Evolutionary conservation across 2,113 vertebrate genomes (phyloP), one percentile per base, ranked within the genome.

Genomic region (Anguilla rostrata): DNA sequence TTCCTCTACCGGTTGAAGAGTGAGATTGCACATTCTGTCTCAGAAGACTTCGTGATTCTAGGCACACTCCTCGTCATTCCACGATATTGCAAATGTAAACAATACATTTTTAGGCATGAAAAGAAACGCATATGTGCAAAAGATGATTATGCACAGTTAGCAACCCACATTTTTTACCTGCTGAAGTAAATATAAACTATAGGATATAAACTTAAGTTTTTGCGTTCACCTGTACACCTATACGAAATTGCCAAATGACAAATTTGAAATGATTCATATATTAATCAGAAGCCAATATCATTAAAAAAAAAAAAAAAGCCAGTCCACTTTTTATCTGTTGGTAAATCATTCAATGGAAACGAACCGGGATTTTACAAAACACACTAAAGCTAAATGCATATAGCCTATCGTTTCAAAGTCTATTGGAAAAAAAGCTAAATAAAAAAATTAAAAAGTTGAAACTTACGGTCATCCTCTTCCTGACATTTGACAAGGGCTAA

Each of bases 401-500:
- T n/a, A 6, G 71, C 26, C 26, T 71, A 71, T 71, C 29, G 26
- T 75, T 75, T 75, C 26, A 71, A 60, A 82, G 8, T 66, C 18
- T 3, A 26, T 53, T 53, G 78, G 60, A 39, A 78, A 85, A 63
- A 20, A 46, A n/a, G 63, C 41, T 82, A 66, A 43, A 83, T 57
- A 88, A n/a, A 83, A 91, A 89, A 81, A 84, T 91, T 43, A 60
- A 90, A 86, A 93, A 88, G 49, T 78, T 87, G 57, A 83, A 88
- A 96, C 96, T 97, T 95, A 97, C 96, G 94, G 90, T 94, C 94
- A 87, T 92, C 87, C 85, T 92, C 92, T 40, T 92, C 92, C 91
- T 97, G 96, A 94, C 96, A 95, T 94, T 92, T 95, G 90, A 96
- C 96, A 89, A 96, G 86, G 88, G 95, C 90, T 95, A 97, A 93